A percentile compares a stretch with the other conserved stretches of the same genome.
Evolutionary conservation across 2,888 invertebrate genomes (phyloP).

Genomic region (Eupithecia vulgata): DNA sequence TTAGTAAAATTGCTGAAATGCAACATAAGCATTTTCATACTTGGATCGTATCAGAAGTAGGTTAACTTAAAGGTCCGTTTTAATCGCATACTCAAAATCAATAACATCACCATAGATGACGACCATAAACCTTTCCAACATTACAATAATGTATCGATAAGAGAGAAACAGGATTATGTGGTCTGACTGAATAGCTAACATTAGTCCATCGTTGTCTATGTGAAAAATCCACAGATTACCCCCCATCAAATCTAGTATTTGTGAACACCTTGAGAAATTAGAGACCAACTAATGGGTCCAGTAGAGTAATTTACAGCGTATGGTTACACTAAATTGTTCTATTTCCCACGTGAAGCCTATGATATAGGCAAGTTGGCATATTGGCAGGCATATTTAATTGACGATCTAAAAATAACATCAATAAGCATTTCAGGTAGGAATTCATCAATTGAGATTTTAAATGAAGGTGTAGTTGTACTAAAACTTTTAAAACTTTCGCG

Average conservation of each 20-base stretch:
- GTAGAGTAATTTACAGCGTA: neutral
- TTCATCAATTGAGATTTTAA: too few relatives aligned
- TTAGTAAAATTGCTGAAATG: conserved; percentile 6
- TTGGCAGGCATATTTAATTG: neutral
- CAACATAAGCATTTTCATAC: neutral
- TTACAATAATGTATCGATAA: neutral
- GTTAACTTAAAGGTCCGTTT: neutral
- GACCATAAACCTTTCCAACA: neutral
- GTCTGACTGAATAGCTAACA: neutral
- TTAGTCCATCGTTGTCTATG: neutral
- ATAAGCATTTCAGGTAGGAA: neutral
- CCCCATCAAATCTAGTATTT: neutral
- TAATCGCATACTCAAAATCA: too few relatives aligned
- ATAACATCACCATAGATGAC: neutral
- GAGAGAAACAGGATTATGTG: neutral
- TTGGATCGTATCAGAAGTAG: neutral
- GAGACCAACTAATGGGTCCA: neutral
- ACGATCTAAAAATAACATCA: neutral
- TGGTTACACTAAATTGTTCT: neutral
- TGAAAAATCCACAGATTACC: too few relatives aligned
- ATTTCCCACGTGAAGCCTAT: too few relatives aligned
- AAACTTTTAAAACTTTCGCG: too few relatives aligned
- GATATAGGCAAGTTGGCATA: too few relatives aligned
- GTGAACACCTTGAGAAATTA: neutral
- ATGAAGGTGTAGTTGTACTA: too few relatives aligned